Base-by-base conservation (phyloP, 2,797 vertebrate species). In the Eospalax fontanierii region DNA sequence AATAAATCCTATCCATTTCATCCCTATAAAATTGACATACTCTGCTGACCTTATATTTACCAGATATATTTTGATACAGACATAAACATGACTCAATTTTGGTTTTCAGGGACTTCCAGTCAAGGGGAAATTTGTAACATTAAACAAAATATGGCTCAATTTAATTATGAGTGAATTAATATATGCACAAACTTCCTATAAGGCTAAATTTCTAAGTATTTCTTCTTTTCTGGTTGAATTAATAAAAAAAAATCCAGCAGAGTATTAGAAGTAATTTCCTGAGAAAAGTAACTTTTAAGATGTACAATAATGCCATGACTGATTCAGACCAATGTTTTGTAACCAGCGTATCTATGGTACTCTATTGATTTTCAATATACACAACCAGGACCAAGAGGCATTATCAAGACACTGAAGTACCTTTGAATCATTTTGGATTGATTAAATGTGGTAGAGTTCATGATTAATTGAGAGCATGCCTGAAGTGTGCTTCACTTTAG, bases 341-440 rank as follows among this genome's bases (percentile, higher is more conserved):
- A 92, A 93, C 81, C 57, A 73, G 54, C 93, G 74, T 78, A 84
- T 93, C 93, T 76, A 81, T 43, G 81, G 57, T 57, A 63, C 73
- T 91, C 28, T 87, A 96, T 83, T 92, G 89, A 97, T 97, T 95
- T 96, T 96, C 93, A 94, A 73, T 91, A 83, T 54, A 46, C 21
- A 76, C 75, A 89, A 76, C n/a, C 38, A 94, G 76, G 87, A 92
- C 89, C 83, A 92, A 89, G 93, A 89, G 92, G 79, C 66, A 83
- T n/a, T 80, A 95, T 76, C 86, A 94, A 95, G 83, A 80, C 80
- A 92, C 75, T 95, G 40, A 83, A 96, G 66, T 83, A 76, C 66
- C 87, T 95, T 54, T 92, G 87, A 89, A 92, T 95, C 89, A 97
- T 96, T 84, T 94, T 88, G 91, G 91, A 97, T 95, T 97, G 96